Base-by-base conservation (phyloP, 2,888 invertebrate species). In the Drosophila neutralis region DNA sequence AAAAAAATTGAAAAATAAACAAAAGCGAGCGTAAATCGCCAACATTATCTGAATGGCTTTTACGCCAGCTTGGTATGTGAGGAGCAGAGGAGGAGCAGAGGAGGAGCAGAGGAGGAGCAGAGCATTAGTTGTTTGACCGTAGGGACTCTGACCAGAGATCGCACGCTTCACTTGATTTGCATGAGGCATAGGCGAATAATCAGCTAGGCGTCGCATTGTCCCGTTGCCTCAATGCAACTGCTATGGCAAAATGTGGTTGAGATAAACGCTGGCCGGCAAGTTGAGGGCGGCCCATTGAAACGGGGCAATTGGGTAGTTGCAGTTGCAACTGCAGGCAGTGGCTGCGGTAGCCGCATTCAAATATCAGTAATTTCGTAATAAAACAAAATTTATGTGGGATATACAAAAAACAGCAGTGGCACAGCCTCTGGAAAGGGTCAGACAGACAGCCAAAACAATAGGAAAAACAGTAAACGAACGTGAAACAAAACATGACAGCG, bases 311-410 rank as follows among this genome's bases (percentile, higher is more conserved):
- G 18, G 52, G 58, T 29, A 6, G 40, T 21, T 31, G 51, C 18
- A 8, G 18, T 38, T 18, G 42, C 42, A 3, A 10, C 10, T 10
- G 10, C 40, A 10, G 40, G 24, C 24, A 24, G 2, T 15, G 45
- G 31, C 29, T 18, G n/a, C 27, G 10, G 0, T 31, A 18, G 49
- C 18, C 27, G 71, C 78, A 83, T 84, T 64, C 70, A 69, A 81
- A 78, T 77, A 74, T 81, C 74, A 70, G 80, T 85, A 89, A 86
- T 87, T 78, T 76, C 73, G 78, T 80, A 89, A 87, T 87, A 80
- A 73, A 89, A 76, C 65, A 73, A 78, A 87, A 89, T 87, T 82
- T 75, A 88, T 83, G 81, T 79, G 81, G 59, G 64, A 73, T 66
- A 53, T 53, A 58, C 65, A 71, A 75, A 73, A 52, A 66, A 62